Percentiles rank a stretch among this genome's conserved stretches.
Conservation (phyloP, 2,797 vertebrate genomes). For the Lagocephalus sceleratus region DNA sequence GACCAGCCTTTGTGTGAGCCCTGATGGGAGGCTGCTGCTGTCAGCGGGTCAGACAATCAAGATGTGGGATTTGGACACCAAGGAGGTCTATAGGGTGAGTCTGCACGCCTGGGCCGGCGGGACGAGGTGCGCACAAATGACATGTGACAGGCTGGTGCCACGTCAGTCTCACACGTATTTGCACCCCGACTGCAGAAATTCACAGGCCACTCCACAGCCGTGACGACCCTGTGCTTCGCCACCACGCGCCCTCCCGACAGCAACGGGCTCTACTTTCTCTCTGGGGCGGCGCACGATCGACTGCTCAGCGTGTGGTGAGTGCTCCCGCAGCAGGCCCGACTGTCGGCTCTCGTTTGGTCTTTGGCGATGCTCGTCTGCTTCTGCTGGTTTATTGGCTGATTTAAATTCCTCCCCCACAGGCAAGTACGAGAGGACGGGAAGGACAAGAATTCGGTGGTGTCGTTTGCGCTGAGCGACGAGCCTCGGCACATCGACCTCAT, state of each 20-base stretch:
- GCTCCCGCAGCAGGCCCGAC: neutral
- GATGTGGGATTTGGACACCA: slow-evolving; percentile 98
- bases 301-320: slow-evolving; percentile 96
- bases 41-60: slow-evolving; percentile 95
- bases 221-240: slow-evolving; percentile 90
- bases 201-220: slow-evolving; percentile 92
- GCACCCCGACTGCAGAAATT: slow-evolving; percentile 79
- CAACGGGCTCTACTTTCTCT: slow-evolving; percentile 94
- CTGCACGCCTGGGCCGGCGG: neutral
- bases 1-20: slow-evolving; percentile 90
- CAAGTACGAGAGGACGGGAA: slow-evolving; percentile 92
- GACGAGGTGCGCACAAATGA: too few relatives aligned
- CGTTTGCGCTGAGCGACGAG: slow-evolving; percentile 91
- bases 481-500: slow-evolving; percentile 87
- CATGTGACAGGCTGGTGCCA: too few relatives aligned
- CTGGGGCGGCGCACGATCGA: slow-evolving; percentile 89
- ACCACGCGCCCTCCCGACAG: slow-evolving; percentile 85
- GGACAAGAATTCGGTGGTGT: slow-evolving; percentile 94
- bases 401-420: slow-evolving; percentile 67
- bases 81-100: slow-evolving; percentile 95
- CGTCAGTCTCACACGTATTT: too few relatives aligned
- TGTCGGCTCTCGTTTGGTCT: neutral
- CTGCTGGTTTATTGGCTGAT: too few relatives aligned
- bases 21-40: slow-evolving; percentile 94
- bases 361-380: neutral